Conservation (phyloP, 2,888 invertebrate genomes). For the Nomada fabriciana region DNA sequence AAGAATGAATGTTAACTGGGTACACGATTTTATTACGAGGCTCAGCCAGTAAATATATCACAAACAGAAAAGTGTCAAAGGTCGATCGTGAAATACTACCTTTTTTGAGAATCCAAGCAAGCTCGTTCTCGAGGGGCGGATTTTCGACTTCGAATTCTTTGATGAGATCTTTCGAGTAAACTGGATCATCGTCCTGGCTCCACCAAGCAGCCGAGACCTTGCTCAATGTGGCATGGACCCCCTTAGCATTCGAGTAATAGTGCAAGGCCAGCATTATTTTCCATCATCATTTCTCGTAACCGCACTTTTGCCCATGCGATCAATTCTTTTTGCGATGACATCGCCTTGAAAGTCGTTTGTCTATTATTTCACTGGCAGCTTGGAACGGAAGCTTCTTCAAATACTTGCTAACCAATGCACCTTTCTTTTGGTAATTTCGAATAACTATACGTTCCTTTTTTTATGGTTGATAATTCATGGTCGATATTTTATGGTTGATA, state of each 20-base stretch:
- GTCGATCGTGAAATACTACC: slow-evolving; percentile 82
- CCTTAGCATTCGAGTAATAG: slow-evolving; percentile 90
- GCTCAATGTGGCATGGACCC: slow-evolving; percentile 74
- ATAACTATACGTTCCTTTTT: too few species aligned
- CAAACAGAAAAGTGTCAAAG: background rate
- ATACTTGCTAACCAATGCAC: background rate
- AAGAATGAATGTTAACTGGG: background rate
- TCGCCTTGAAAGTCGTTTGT: slow-evolving; percentile 31
- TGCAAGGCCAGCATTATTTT: slow-evolving; percentile 91
- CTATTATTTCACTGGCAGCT: slow-evolving; percentile 4
- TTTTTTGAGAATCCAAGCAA: slow-evolving; percentile 89
- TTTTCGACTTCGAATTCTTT: slow-evolving; percentile 94
- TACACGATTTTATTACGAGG: too few species aligned
- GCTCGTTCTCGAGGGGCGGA: slow-evolving; percentile 91
- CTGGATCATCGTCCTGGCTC: slow-evolving; percentile 86
- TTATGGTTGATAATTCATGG: too few species aligned
- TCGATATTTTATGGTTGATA: too few species aligned
- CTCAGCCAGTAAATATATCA: too few species aligned
- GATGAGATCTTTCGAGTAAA: slow-evolving; percentile 93
- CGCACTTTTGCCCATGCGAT: slow-evolving; percentile 46
- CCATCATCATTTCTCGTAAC: slow-evolving; percentile 50
- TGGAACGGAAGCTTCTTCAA: background rate
- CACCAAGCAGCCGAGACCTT: slow-evolving; percentile 85
- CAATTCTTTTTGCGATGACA: slow-evolving; percentile 43
- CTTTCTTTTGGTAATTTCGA: too few species aligned